Conservation (phyloP, 2,113 vertebrate genomes). For the Castor canadensis region DNA sequence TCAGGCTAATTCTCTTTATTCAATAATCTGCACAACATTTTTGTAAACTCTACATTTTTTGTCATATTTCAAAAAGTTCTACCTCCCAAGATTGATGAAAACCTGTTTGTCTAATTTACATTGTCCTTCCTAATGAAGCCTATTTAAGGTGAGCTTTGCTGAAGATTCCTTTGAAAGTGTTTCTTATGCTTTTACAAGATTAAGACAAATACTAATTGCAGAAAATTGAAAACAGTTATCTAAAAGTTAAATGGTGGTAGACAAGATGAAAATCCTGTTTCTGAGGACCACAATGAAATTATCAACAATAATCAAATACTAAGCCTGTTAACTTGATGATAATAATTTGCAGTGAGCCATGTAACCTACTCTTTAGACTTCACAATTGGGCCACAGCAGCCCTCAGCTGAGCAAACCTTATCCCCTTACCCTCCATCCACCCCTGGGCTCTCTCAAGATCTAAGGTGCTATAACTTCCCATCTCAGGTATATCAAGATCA, state of each 20-base stretch:
- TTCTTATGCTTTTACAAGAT: not conserved
- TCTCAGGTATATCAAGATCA: no score
- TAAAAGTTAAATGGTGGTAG: not conserved
- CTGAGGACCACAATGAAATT: not conserved
- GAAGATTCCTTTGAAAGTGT: not conserved
- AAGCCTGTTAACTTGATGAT: not conserved
- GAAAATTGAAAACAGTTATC: slow-evolving; percentile 1
- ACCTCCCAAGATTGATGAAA: not conserved
- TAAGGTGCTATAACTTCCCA: no score
- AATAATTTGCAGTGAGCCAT: not conserved
- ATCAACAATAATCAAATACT: not conserved
- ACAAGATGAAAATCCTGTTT: slow-evolving; percentile 16
- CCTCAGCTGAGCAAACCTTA: not conserved
- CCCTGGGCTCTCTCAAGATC: not conserved
- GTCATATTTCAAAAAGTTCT: not conserved
- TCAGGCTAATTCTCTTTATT: not conserved
- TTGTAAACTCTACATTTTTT: not conserved
- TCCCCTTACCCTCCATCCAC: not conserved
- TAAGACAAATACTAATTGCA: not conserved
- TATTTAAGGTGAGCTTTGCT: not conserved
- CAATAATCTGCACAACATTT: not conserved
- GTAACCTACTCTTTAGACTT: not conserved
- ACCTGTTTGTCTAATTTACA: not conserved
- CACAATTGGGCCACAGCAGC: no score
- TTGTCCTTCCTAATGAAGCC: not conserved